A percentile compares a stretch with the other conserved stretches of the same genome.
phyloP scores from a whole-genome alignment of 2,113 vertebrate genomes.

The Platichthys flesus region DNA sequence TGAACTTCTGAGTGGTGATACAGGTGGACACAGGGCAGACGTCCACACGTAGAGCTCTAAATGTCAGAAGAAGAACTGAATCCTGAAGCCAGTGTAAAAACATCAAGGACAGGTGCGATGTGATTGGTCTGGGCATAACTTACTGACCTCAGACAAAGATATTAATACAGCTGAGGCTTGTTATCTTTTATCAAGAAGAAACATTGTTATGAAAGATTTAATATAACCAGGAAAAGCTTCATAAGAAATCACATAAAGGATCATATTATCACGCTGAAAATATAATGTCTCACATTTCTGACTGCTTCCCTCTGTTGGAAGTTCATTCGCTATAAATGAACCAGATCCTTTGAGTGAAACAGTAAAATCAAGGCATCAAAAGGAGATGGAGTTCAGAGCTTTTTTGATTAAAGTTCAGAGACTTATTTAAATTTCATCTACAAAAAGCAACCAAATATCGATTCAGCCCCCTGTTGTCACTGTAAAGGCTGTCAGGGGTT shows the following conservation, averaged over 20 bases:
- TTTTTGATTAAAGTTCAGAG: constrained; percentile 4
- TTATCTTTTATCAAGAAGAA: background rate
- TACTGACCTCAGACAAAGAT: background rate
- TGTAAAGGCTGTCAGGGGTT: constrained; percentile 27
- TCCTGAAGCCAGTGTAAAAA: background rate
- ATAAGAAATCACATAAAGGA: constrained; percentile 8
- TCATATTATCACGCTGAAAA: constrained; percentile 18
- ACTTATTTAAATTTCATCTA: constrained; percentile 29
- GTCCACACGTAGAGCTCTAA: background rate
- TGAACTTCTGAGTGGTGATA: too few species aligned
- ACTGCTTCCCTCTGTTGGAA: background rate
- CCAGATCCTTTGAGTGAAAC: constrained; percentile 5
- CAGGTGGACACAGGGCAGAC: too few species aligned
- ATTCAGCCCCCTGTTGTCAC: constrained; percentile 27
- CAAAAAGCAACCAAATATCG: constrained; percentile 30
- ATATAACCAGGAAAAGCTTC: constrained; percentile 8
- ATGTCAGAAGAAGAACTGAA: background rate
- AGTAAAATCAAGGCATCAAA: constrained; percentile 47
- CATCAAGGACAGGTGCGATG: background rate
- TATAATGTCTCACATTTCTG: constrained; percentile 4
- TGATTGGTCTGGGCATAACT: background rate
- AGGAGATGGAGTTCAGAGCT: constrained; percentile 27
- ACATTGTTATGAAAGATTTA: background rate
- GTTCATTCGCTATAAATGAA: constrained; percentile 4
- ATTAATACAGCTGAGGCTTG: constrained; percentile 13